Conservation (phyloP, 1,140 invertebrate genomes). For the Eulimnadia texana region DNA sequence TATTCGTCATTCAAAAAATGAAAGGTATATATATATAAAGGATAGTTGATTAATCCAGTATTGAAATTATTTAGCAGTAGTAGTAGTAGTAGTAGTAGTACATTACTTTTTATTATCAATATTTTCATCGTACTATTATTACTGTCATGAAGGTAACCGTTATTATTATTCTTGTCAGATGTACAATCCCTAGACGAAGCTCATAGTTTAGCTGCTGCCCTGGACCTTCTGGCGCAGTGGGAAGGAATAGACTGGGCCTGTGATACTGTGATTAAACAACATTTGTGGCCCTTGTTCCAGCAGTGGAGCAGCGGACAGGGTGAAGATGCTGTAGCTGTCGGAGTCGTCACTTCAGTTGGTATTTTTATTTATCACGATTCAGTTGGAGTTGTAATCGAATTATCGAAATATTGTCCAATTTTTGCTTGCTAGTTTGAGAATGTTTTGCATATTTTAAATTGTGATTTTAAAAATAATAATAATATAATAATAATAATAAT, state of each 20-base stretch:
- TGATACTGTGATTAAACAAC: not conserved
- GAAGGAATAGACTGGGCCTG: not conserved
- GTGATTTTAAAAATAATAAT: not conserved
- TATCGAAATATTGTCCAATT: not conserved
- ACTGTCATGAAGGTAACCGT: too few relatives aligned
- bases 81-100: too few relatives aligned
- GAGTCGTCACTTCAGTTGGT: conserved; percentile 3
- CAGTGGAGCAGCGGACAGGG: conserved; percentile 5
- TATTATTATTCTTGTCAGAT: too few relatives aligned
- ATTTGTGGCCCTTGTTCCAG: conserved; percentile 4
- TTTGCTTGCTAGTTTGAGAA: not conserved
- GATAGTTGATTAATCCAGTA: too few relatives aligned
- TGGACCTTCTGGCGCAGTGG: conserved; percentile 8
- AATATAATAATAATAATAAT: too few relatives aligned
- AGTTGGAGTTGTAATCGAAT: not conserved
- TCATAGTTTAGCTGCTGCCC: not conserved
- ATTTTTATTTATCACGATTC: not conserved
- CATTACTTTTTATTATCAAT: too few relatives aligned
- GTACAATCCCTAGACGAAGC: conserved; percentile 2
- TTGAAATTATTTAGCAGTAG: too few relatives aligned
- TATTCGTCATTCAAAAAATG: too few relatives aligned
- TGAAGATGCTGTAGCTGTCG: not conserved
- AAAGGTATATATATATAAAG: too few relatives aligned
- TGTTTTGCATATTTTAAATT: not conserved
- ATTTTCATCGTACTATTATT: too few relatives aligned